Conservation (phyloP, 2,113 vertebrate genomes). For the Neogale vison region DNA sequence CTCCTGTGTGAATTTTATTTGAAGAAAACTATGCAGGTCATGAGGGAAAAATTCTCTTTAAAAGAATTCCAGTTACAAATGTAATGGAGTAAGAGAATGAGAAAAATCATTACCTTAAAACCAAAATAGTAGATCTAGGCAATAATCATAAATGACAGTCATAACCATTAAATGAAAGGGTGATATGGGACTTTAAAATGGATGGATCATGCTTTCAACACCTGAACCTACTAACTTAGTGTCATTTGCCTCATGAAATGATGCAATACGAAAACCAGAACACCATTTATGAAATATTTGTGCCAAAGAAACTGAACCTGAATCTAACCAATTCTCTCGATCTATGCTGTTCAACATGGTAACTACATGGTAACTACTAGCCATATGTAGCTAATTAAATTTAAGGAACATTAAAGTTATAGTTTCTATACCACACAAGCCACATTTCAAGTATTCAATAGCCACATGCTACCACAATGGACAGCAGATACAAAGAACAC, state of each 20-base stretch:
- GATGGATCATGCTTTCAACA: background rate
- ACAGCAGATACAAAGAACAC: background rate
- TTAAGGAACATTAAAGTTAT: background rate
- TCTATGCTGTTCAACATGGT: background rate
- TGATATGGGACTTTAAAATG: background rate
- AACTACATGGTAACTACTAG: background rate
- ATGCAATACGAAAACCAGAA: background rate
- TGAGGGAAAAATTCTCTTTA: background rate
- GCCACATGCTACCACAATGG: background rate
- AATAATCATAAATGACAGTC: background rate
- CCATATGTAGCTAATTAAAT: background rate
- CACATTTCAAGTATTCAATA: background rate
- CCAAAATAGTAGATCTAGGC: background rate
- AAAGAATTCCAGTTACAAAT: background rate
- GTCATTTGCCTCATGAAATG: background rate
- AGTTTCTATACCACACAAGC: background rate
- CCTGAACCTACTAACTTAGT: background rate
- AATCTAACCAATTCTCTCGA: background rate
- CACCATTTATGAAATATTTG: background rate
- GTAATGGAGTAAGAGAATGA: background rate
- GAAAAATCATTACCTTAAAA: background rate
- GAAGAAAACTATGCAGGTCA: background rate
- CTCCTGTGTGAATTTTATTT: constrained; percentile 7
- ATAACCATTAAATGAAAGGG: background rate
- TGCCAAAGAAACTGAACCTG: background rate